Base-by-base conservation (phyloP, 2,113 vertebrate species). In the Vulpes ferrilata region DNA sequence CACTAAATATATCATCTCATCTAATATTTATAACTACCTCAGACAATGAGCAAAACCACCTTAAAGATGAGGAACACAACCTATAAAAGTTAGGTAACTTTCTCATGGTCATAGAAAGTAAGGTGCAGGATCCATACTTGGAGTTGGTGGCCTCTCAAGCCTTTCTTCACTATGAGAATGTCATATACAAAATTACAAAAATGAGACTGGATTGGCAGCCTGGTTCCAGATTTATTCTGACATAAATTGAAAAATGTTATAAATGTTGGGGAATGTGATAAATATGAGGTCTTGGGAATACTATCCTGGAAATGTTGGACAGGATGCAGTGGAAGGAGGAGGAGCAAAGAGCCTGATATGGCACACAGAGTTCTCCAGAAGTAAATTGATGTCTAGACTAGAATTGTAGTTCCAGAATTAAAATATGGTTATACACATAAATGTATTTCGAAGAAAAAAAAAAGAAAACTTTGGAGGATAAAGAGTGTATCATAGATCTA, bases 221-320 rank as follows among this genome's bases (percentile, higher is more conserved):
- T 59, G 30, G 51, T 93, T 30, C 35, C 30, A 84, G 85, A 96
- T 93, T 84, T 43, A 88, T 85, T 94, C 88, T 57, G 87, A 71
- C 78, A 78, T 16, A 93, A 76, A 91, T 62, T 91, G 23, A 43
- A 96, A 94, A 97, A 71, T 80, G 35, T 88, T 93, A 81, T 84
- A 96, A 79, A 81, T 88, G 69, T 69, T 84, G 43, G 92, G 80
- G 87, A 90, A 96, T 27, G 17, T 94, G 91, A 81, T 64, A 90
- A 76, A 93, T 90, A 60, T 20, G 43, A 82, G 10, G 48, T 78
- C 10, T 80, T 73, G 10, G 38, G 4, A 51, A 82, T 79, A 71
- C 51, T 76, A 92, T 76, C 71, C 48, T 88, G 5, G 53, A 84
- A 95, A 13, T 19, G 20, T 27, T 89, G 1, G n/a, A 32, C 20